These are phyloP conservation scores for Zeuzera pyrina DNA, from an alignment of 2,888 invertebrate genomes.

Conservation along the genomic window DNA sequence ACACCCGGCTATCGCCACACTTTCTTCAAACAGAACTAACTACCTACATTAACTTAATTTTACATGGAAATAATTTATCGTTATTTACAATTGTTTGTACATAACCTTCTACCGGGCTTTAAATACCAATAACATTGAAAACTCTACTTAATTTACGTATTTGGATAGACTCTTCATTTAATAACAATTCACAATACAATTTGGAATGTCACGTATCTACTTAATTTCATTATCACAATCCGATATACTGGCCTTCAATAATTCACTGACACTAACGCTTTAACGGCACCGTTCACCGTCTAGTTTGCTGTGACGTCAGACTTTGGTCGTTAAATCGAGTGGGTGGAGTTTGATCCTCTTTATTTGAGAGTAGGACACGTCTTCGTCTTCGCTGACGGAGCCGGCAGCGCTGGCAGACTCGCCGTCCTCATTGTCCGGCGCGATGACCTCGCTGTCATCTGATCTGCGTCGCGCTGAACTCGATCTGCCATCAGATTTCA, in stretches of 20 bases:
- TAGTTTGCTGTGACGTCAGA: slow-evolving; percentile 60
- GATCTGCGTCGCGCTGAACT: slow-evolving; percentile 63
- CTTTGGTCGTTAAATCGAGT: slow-evolving; percentile 79
- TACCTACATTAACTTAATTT: too few species aligned
- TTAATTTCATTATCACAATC: slow-evolving; percentile 64
- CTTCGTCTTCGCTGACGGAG: slow-evolving; percentile 61
- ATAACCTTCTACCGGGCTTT: slow-evolving; percentile 6
- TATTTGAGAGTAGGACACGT: slow-evolving; percentile 72
- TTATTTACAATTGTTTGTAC: not conserved
- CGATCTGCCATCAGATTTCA: slow-evolving; percentile 77
- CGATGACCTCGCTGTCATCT: slow-evolving; percentile 64
- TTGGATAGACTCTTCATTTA: slow-evolving; percentile 70
- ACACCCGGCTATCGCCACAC: not conserved
- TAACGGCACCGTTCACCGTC: slow-evolving; percentile 15
- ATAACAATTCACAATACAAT: slow-evolving; percentile 53
- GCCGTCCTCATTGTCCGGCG: slow-evolving; percentile 54
- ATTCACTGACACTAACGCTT: slow-evolving; percentile 32
- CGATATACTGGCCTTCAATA: slow-evolving; percentile 60
- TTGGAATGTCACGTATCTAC: slow-evolving; percentile 35
- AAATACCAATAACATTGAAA: slow-evolving; percentile 54
- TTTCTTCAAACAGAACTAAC: not conserved
- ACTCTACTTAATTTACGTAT: slow-evolving; percentile 63
- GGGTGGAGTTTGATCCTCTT: slow-evolving; percentile 74
- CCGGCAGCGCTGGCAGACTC: slow-evolving; percentile 59
- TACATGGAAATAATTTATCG: slow-evolving; percentile 1